These are phyloP conservation scores for Lucinisca nassula DNA, from an alignment of 2,888 invertebrate genomes.

Conservation along the genomic window DNA sequence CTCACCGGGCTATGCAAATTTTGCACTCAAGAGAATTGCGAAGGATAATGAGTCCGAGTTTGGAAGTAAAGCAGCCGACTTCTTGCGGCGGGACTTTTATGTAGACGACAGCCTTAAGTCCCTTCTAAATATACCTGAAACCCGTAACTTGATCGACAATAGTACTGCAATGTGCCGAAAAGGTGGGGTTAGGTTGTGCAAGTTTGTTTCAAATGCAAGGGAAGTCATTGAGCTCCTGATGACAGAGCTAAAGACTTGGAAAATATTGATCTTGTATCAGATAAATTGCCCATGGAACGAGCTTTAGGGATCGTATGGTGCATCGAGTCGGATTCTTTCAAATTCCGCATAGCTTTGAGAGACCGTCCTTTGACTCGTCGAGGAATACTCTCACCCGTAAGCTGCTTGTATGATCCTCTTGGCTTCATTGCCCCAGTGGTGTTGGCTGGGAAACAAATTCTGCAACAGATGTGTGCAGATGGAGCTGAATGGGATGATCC, in stretches of 20 bases:
- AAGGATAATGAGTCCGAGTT: slow-evolving; percentile 12
- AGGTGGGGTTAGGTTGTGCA: slow-evolving; percentile 50
- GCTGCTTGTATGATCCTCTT: slow-evolving; percentile 63
- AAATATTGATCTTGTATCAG: neutral
- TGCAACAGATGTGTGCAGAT: slow-evolving; percentile 59
- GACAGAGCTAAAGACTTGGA: slow-evolving; percentile 36
- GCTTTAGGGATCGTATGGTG: slow-evolving; percentile 67
- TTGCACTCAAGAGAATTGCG: slow-evolving; percentile 48
- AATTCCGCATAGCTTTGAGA: slow-evolving; percentile 40
- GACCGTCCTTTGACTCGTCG: slow-evolving; percentile 48
- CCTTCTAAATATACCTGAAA: slow-evolving; percentile 28
- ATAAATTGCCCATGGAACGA: slow-evolving; percentile 39
- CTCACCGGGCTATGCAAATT: slow-evolving; percentile 64
- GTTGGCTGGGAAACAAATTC: slow-evolving; percentile 53
- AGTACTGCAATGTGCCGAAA: slow-evolving; percentile 27
- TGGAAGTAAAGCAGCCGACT: slow-evolving; percentile 26
- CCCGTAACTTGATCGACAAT: slow-evolving; percentile 25
- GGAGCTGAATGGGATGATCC: slow-evolving; percentile 65
- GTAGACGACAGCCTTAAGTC: slow-evolving; percentile 64
- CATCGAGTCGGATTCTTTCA: slow-evolving; percentile 49
- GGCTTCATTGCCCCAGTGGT: slow-evolving; percentile 66
- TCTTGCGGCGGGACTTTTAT: slow-evolving; percentile 54
- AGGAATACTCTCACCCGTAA: slow-evolving; percentile 29
- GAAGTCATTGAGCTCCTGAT: slow-evolving; percentile 45
- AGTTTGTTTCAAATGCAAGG: slow-evolving; percentile 57